These are phyloP conservation scores for Drosophila pandora DNA, from an alignment of 1,140 invertebrate species.

Conservation along the genomic window DNA sequence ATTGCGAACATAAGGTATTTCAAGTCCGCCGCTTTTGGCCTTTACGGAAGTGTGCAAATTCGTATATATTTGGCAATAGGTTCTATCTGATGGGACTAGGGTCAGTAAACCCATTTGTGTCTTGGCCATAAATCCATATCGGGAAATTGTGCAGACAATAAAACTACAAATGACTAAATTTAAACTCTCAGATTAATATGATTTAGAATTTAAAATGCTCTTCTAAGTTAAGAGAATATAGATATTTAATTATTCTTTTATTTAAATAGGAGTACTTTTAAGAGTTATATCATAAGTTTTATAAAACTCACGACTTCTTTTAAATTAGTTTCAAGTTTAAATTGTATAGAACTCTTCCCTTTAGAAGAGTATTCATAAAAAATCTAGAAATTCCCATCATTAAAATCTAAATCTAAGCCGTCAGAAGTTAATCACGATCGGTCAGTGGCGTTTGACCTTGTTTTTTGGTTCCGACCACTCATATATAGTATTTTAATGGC, in stretches of 20 bases:
- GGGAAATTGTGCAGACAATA: constrained; percentile 35
- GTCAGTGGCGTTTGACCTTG: constrained; percentile 76
- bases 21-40: constrained; percentile 59
- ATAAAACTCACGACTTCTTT: no score
- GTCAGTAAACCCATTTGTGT: constrained; percentile 69
- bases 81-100: constrained; percentile 41
- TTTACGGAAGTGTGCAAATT: constrained; percentile 66
- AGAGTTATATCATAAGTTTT: no score
- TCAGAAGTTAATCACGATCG: constrained; percentile 48
- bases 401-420: constrained; percentile 37
- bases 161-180: constrained; percentile 20
- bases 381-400: constrained; percentile 34
- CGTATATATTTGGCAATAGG: constrained; percentile 7
- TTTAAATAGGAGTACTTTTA: neutral
- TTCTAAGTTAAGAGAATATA: neutral
- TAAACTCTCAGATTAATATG: neutral
- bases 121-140: constrained; percentile 53
- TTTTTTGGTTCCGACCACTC: constrained; percentile 60
- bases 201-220: neutral
- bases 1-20: constrained; percentile 57
- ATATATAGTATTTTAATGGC: constrained; percentile 28
- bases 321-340: no score
- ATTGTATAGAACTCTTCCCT: neutral
- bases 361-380: constrained; percentile 14
- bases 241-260: neutral